A percentile compares a stretch with the other conserved stretches of the same genome.
phyloP scores from a whole-genome alignment of 2,888 invertebrate genomes.

The Elegia similella region DNA sequence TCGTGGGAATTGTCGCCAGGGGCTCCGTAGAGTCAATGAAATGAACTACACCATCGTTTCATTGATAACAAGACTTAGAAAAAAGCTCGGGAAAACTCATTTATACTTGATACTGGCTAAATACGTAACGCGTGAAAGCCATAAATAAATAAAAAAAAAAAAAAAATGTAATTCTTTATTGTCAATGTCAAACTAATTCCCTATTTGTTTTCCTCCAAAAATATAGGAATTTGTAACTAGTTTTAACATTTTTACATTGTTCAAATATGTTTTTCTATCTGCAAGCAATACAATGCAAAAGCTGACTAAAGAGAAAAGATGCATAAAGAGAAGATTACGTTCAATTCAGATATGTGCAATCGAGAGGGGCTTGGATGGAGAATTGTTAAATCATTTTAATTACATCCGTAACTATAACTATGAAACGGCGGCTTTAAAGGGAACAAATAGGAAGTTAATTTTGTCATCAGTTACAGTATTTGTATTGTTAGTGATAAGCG shows the following conservation, averaged over 20 bases:
- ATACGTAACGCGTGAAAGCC: too few species aligned
- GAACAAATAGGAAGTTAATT: constrained; percentile 42
- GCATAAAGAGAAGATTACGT: constrained; percentile 38
- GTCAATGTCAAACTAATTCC: not conserved
- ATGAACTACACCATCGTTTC: too few species aligned
- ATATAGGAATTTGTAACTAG: not conserved
- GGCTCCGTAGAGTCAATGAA: too few species aligned
- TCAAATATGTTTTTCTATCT: constrained; percentile 14
- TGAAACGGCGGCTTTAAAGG: constrained; percentile 35
- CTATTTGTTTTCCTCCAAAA: not conserved
- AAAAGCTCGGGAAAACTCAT: too few species aligned
- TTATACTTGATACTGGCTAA: too few species aligned
- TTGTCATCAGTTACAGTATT: constrained; percentile 38
- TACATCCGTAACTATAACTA: constrained; percentile 45
- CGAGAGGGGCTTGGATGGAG: constrained; percentile 45
- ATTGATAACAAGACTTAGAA: too few species aligned
- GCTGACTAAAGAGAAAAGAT: constrained; percentile 29
- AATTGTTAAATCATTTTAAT: constrained; percentile 47
- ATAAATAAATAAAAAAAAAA: too few species aligned
- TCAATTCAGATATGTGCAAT: constrained; percentile 52
- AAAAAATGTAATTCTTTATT: not conserved
- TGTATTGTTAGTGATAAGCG: constrained; percentile 44
- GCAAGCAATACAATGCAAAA: constrained; percentile 25
- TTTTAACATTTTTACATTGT: constrained; percentile 1
- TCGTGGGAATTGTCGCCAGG: too few species aligned